Percentiles rank a stretch among this genome's conserved stretches.
These are phyloP conservation scores for Synaphobranchus kaupii DNA, from an alignment of 2,797 vertebrate species.

Conservation along the genomic window DNA sequence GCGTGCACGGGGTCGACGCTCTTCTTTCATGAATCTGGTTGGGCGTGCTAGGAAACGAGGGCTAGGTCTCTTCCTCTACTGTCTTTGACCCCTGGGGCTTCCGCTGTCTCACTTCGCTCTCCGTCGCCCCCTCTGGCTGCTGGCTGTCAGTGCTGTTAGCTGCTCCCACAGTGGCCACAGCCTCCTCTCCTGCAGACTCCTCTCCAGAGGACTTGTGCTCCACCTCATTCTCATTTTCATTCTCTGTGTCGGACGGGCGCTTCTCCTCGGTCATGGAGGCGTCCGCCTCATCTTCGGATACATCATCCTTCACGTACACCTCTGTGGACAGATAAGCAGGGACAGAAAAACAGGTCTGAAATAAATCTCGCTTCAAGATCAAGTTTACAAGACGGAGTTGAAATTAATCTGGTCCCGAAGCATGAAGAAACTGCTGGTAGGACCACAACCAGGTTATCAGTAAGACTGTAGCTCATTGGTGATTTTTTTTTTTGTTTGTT, in stretches of 20 bases:
- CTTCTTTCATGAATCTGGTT: not conserved
- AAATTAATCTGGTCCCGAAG: not conserved
- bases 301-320: constrained; percentile 42
- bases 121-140: constrained; percentile 30
- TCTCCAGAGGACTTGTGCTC: constrained; percentile 43
- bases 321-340: constrained; percentile 30
- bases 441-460: not conserved
- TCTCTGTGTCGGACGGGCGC: constrained; percentile 46
- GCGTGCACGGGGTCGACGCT: not conserved
- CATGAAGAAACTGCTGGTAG: constrained; percentile 13
- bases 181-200: constrained; percentile 52
- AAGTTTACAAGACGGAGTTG: not conserved
- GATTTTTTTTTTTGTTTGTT: not conserved
- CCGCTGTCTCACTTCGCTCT: constrained; percentile 48
- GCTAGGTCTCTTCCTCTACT: constrained; percentile 42
- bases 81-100: constrained; percentile 40
- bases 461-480: not conserved
- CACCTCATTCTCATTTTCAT: constrained; percentile 39
- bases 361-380: not conserved
- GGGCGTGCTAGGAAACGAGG: not conserved
- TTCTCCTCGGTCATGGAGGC: constrained; percentile 43
- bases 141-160: constrained; percentile 19
- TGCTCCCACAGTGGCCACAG: constrained; percentile 23
- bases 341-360: not conserved
- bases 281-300: constrained; percentile 51